Evolutionary conservation across 2,888 invertebrate genomes (phyloP).

Genomic region (Rotaria magnacalcarata): DNA sequence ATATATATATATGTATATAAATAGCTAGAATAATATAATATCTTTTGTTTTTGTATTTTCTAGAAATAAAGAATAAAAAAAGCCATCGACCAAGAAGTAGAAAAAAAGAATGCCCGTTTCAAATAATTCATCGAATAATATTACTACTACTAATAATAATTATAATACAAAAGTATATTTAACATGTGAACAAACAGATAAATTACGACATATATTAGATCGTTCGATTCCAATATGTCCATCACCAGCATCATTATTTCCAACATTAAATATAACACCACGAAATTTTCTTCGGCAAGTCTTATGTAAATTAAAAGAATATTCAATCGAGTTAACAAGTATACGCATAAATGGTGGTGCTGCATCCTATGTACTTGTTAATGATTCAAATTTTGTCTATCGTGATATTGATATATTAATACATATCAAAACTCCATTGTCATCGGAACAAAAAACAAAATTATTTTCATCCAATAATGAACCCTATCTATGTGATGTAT

Average conservation of each 20-base stretch:
- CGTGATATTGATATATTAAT: slow-evolving; percentile 45
- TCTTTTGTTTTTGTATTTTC: neutral
- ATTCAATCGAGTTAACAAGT: slow-evolving; percentile 67
- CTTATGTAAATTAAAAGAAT: slow-evolving; percentile 67
- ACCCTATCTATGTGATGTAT: slow-evolving; percentile 16
- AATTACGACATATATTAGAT: slow-evolving; percentile 24
- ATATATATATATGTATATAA: neutral
- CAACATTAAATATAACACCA: slow-evolving; percentile 67
- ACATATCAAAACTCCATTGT: slow-evolving; percentile 17
- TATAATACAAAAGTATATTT: slow-evolving; percentile 6
- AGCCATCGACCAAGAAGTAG: neutral
- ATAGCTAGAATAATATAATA: no score
- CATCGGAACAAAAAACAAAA: slow-evolving; percentile 10
- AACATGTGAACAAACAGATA: slow-evolving; percentile 16
- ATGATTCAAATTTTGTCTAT: slow-evolving; percentile 63
- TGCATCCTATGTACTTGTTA: slow-evolving; percentile 86
- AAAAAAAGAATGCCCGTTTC: neutral
- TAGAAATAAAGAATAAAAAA: neutral
- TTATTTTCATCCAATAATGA: slow-evolving; percentile 25
- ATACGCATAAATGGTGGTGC: slow-evolving; percentile 94
- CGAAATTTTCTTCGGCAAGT: slow-evolving; percentile 73
- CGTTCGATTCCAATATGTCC: slow-evolving; percentile 12
- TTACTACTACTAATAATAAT: neutral
- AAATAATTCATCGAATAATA: neutral
- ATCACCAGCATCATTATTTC: neutral